Percentiles rank a stretch among this genome's conserved stretches.
These are phyloP conservation scores for Myotis lucifugus DNA, from an alignment of 2,113 vertebrate genomes.

Conservation along the genomic window DNA sequence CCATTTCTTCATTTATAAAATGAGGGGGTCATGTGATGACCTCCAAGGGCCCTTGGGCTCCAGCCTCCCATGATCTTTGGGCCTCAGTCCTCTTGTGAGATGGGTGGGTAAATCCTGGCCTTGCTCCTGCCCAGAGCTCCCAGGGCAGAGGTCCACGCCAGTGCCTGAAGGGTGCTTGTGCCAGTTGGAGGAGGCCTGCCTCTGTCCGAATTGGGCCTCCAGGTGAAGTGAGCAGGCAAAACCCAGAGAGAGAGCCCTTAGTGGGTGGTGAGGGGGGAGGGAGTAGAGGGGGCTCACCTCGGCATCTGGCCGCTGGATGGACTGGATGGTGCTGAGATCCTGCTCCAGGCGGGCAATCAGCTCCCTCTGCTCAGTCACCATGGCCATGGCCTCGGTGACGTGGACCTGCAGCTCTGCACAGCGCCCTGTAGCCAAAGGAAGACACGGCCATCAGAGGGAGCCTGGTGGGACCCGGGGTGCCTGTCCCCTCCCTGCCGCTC, in stretches of 20 bases:
- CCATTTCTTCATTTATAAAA: not conserved
- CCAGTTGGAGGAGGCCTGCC: not conserved
- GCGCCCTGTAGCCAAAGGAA: slow-evolving; percentile 86
- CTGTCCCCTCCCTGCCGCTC: not conserved
- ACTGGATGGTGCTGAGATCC: slow-evolving; percentile 95
- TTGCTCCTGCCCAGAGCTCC: not conserved
- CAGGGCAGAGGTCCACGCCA: not conserved
- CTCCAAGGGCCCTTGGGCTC: not conserved
- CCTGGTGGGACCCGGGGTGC: accelerated
- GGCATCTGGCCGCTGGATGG: slow-evolving; percentile 89
- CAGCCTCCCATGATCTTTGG: not conserved
- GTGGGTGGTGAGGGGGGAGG: accelerated
- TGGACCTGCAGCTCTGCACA: slow-evolving; percentile 92
- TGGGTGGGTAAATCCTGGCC: not conserved
- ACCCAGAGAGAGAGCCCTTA: not conserved
- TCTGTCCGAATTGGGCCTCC: not conserved
- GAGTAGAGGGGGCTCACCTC: slow-evolving; percentile 84
- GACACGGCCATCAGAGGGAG: accelerated
- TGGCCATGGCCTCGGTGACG: slow-evolving; percentile 87
- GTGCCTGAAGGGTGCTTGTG: not conserved
- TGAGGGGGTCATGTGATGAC: not conserved
- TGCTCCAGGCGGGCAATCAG: slow-evolving; percentile 94
- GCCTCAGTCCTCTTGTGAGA: not conserved
- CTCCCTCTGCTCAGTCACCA: slow-evolving; percentile 91
- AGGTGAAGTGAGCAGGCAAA: not conserved